Evolutionary conservation across 2,888 invertebrate genomes (phyloP), one percentile per base, ranked within the genome.

Genomic region (Sylvicola cinctus): DNA sequence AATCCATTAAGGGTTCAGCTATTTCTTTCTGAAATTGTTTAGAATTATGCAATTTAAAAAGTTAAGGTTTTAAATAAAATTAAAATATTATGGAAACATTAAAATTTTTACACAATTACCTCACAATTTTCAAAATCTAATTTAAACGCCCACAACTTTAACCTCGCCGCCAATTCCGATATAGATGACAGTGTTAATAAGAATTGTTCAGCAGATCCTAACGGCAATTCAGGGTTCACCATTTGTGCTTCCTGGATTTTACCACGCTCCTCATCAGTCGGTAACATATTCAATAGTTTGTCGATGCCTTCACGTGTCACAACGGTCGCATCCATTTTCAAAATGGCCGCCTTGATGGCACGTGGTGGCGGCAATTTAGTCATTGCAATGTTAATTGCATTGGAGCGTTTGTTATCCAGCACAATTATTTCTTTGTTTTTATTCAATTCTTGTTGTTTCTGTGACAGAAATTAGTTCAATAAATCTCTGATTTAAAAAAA

Each of bases 361-460:
- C 93, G 72, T 0, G 95, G 88, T 1, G 95, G 95, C 3, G 98
- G 98, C 42, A 99, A 63, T 54, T 95, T 96, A 15, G 96, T 99
- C 79, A 99, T 84, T 12, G 95, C 95, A 47, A 99, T 99, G 55
- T 98, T 98, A 45, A 99, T 98, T 29, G 93, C 95, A 57, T 98
- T 98, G 6, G 98, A 98, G 42, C 98, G 69, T 55, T 96, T 98
- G 31, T 91, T 80, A 56, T 93, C 91, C 57, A 98, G 62, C 28
- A 98, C 93, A 36, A 93, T 83, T 40, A 91, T 74, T 58, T 88
- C 85, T 53, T 85, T 87, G 60, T 78, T 85, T 49, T 79, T 80
- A 49, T 77, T 78, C 56, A 76, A 61, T 51, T 80, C 80, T 60
- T 78, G 76, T 62, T 79, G 77, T 63, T 79, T 80, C 80, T 81